phyloP scores from a whole-genome alignment of 2,113 vertebrate genomes.

The Melanerpes formicivorus region DNA sequence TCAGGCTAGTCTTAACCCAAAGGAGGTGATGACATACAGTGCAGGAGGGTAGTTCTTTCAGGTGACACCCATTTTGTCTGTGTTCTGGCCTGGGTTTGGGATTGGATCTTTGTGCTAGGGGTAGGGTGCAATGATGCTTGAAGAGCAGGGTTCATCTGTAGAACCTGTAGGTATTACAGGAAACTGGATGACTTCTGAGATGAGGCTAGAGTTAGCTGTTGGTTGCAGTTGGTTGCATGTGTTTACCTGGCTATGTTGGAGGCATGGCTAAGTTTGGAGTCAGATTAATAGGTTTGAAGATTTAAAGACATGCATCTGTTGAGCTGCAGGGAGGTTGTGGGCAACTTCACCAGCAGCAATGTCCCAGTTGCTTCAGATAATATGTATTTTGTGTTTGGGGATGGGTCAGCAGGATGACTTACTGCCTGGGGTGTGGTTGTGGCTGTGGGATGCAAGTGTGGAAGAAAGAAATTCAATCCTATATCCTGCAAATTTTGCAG shows the following conservation, averaged over 20 bases:
- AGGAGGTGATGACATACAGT: not conserved
- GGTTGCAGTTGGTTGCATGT: not conserved
- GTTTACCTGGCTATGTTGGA: not conserved
- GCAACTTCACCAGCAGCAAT: not conserved
- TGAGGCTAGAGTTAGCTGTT: not conserved
- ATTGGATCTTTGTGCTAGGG: not conserved
- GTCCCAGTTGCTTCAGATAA: not conserved
- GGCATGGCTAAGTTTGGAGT: not conserved
- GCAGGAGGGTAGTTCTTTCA: not conserved
- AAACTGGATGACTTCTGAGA: not conserved
- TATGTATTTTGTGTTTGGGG: not conserved
- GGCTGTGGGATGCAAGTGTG: not conserved
- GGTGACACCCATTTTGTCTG: not conserved
- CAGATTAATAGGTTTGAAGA: not conserved
- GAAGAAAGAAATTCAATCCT: not conserved
- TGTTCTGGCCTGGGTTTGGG: not conserved
- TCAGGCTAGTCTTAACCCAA: not conserved
- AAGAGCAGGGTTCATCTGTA: rapidly evolving
- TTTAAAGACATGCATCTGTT: not conserved
- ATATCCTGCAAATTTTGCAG: not conserved
- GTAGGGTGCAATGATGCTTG: not conserved
- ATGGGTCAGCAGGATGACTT: not conserved
- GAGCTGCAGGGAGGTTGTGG: not conserved
- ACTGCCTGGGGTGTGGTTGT: not conserved
- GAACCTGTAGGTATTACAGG: not conserved